Conservation (phyloP, 2,113 vertebrate genomes). For the Ariopsis seemanni region DNA sequence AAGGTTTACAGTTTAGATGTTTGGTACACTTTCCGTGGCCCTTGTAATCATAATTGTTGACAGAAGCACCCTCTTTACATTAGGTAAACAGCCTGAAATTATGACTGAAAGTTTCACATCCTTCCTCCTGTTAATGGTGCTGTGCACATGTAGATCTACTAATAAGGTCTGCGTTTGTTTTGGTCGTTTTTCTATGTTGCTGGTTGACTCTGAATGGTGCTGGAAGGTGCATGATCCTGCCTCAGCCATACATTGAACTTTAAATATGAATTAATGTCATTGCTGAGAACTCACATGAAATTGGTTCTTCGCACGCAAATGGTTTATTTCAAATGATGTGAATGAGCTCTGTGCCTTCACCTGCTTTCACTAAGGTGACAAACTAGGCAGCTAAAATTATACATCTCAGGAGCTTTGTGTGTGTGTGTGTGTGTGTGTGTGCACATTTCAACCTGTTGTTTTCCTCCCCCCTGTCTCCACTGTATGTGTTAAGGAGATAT, state of each 20-base stretch:
- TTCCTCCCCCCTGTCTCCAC: constrained; percentile 54
- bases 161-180: constrained; percentile 57
- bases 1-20: constrained; percentile 59
- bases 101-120: constrained; percentile 68
- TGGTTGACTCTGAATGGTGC: constrained; percentile 53
- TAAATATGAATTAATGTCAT: constrained; percentile 66
- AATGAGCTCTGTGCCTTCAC: constrained; percentile 59
- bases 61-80: constrained; percentile 66
- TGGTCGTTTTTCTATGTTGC: constrained; percentile 39
- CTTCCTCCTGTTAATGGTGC: constrained; percentile 20
- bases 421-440: constrained; percentile 16
- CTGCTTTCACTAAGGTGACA: constrained; percentile 58
- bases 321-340: constrained; percentile 62
- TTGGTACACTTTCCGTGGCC: constrained; percentile 61
- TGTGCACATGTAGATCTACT: constrained; percentile 48
- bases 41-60: constrained; percentile 62
- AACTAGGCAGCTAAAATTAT: constrained; percentile 55
- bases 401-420: constrained; percentile 44
- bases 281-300: constrained; percentile 67
- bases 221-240: constrained; percentile 52
- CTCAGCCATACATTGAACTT: constrained; percentile 71
- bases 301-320: constrained; percentile 49
- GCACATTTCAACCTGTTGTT: constrained; percentile 61
- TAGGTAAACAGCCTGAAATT: constrained; percentile 51
- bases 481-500: constrained; percentile 39